Evolutionary conservation across 2,797 vertebrate genomes (phyloP).

Genomic region (Lacerta agilis): DNA sequence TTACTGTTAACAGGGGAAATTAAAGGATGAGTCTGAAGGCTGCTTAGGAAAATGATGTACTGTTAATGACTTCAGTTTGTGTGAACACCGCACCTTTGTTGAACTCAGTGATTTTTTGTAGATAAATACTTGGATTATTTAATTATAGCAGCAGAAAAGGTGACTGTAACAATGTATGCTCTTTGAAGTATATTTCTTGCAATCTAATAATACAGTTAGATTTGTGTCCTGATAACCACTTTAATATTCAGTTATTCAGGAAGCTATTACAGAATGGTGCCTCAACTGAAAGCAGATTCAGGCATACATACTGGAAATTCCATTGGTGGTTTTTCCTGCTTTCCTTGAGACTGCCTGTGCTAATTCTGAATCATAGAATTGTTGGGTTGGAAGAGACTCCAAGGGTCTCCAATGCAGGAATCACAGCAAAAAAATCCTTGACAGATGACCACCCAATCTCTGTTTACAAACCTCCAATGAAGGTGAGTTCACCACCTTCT

Average conservation of each 20-base stretch:
- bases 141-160: slow-evolving; percentile 5
- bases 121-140: background rate
- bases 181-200: background rate
- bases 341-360: background rate
- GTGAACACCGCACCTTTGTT: background rate
- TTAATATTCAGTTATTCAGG: background rate
- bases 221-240: background rate
- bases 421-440: too few relatives aligned
- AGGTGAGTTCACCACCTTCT: too few relatives aligned
- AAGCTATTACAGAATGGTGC: background rate
- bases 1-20: background rate
- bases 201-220: background rate
- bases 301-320: background rate
- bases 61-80: background rate
- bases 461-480: too few relatives aligned
- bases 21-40: background rate
- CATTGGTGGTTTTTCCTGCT: background rate
- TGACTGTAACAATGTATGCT: background rate
- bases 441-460: too few relatives aligned
- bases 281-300: too few relatives aligned
- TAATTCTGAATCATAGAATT: background rate
- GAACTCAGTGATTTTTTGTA: background rate
- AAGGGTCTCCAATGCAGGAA: too few relatives aligned
- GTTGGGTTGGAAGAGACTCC: background rate
- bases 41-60: background rate